A percentile compares a stretch with the other conserved stretches of the same genome.
These are phyloP conservation scores for Hippoglossus stenolepis DNA, from an alignment of 2,113 vertebrate species.

Conservation along the genomic window DNA sequence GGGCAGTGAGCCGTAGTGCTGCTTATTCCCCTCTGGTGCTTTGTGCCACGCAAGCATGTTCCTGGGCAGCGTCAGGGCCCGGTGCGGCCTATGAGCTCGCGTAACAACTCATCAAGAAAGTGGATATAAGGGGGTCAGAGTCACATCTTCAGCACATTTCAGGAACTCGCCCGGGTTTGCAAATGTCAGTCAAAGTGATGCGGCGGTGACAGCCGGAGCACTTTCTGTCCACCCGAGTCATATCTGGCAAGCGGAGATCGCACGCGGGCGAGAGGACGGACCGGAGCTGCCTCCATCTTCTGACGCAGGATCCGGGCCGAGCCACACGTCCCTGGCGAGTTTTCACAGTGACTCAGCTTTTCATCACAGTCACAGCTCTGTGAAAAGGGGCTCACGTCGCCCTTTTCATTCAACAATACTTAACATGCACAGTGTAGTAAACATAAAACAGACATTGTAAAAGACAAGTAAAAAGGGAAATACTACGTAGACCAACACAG, in stretches of 20 bases:
- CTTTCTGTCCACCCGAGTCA: slow-evolving; percentile 52
- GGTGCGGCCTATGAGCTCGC: slow-evolving; percentile 49
- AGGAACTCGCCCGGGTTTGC: slow-evolving; percentile 54
- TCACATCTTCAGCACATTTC: slow-evolving; percentile 74
- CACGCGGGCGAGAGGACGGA: background rate
- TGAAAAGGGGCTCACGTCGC: too few species aligned
- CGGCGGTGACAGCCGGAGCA: slow-evolving; percentile 34
- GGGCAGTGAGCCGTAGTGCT: slow-evolving; percentile 7
- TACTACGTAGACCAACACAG: too few species aligned
- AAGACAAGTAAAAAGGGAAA: too few species aligned
- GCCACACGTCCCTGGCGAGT: slow-evolving; percentile 35
- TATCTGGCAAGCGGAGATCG: slow-evolving; percentile 45
- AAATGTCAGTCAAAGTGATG: slow-evolving; percentile 60
- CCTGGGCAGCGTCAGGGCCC: slow-evolving; percentile 9
- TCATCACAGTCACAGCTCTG: slow-evolving; percentile 2
- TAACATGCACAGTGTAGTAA: too few species aligned
- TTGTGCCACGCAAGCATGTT: slow-evolving; percentile 57
- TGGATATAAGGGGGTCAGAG: slow-evolving; percentile 42
- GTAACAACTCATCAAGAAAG: slow-evolving; percentile 75
- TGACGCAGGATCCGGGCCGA: slow-evolving; percentile 32
- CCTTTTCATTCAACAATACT: too few species aligned
- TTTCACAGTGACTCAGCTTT: slow-evolving; percentile 43
- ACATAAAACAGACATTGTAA: too few species aligned
- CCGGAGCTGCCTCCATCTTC: background rate
- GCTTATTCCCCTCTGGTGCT: slow-evolving; percentile 35